Evolutionary conservation across 1,140 invertebrate species (phyloP).

Genomic region (Diabrotica virgifera): DNA sequence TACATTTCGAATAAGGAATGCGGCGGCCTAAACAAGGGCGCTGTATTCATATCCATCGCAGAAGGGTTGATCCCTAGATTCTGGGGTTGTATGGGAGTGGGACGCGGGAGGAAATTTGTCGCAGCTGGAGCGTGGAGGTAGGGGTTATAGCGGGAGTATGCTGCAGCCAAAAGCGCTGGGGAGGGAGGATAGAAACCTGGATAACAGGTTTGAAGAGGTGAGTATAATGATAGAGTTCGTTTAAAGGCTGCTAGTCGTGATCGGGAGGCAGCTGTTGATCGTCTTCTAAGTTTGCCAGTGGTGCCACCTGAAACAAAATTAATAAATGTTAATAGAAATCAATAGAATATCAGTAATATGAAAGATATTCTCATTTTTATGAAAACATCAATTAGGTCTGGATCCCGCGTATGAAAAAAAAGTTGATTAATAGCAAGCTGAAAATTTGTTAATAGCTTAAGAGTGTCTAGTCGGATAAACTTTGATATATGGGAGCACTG

Average conservation of each 20-base stretch:
- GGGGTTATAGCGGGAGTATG: constrained; percentile 41
- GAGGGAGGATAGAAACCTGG: constrained; percentile 31
- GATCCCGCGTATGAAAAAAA: no score
- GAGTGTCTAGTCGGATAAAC: no score
- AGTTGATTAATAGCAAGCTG: no score
- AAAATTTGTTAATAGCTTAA: no score
- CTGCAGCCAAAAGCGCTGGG: constrained; percentile 28
- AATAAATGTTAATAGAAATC: background rate
- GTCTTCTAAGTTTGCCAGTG: constrained; percentile 87
- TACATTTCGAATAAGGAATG: constrained; percentile 40
- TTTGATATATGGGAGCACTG: no score
- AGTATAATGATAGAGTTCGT: constrained; percentile 56
- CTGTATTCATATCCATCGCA: constrained; percentile 10
- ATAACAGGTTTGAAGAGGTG: constrained; percentile 47
- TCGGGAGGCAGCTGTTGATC: constrained; percentile 83
- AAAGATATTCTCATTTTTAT: no score
- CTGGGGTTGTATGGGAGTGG: constrained; percentile 29
- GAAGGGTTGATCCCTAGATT: constrained; percentile 20
- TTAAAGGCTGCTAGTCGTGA: constrained; percentile 86
- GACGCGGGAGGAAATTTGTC: constrained; percentile 25
- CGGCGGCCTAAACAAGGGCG: constrained; percentile 30
- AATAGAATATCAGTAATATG: no score
- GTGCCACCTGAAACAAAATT: constrained; percentile 62
- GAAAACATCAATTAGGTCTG: no score
- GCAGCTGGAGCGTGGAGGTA: constrained; percentile 34